A percentile compares a stretch with the other conserved stretches of the same genome.
Conservation (phyloP, 2,797 vertebrate species). For the Brachymystax lenok region DNA sequence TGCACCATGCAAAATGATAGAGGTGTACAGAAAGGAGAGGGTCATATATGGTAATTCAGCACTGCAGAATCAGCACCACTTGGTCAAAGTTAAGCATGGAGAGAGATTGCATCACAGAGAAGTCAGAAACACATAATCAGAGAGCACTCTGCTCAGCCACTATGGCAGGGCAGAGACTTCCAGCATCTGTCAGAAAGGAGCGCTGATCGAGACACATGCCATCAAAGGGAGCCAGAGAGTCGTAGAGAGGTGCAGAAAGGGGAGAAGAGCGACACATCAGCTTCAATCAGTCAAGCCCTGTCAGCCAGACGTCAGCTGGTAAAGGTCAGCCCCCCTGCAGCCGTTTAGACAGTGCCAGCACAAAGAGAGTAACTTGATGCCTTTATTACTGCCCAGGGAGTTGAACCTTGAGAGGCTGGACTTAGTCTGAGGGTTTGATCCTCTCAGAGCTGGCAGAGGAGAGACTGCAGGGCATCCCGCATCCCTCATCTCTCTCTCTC, state of each 20-base stretch:
- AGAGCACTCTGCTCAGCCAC: no score
- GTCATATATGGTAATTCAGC: not conserved
- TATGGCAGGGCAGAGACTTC: no score
- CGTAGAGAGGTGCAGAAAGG: not conserved
- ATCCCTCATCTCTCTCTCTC: not conserved
- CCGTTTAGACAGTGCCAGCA: conserved; percentile 30
- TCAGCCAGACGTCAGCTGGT: not conserved
- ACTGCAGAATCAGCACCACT: no score
- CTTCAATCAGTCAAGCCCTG: not conserved
- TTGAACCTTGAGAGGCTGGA: no score
- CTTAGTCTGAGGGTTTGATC: not conserved
- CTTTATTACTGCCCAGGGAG: not conserved
- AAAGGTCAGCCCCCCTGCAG: conserved; percentile 29
- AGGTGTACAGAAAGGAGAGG: not conserved
- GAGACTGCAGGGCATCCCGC: conserved; percentile 1
- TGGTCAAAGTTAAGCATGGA: no score
- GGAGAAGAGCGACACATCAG: conserved; percentile 36
- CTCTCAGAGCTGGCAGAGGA: not conserved
- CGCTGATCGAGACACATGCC: no score
- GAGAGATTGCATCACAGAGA: no score
- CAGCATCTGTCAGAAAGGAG: no score
- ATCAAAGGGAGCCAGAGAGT: conserved; percentile 1
- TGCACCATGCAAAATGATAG: not conserved
- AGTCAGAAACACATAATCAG: no score
- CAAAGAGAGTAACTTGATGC: conserved; percentile 12